Percentiles rank a stretch among this genome's conserved stretches.
Conservation (phyloP, 2,888 invertebrate genomes). For the Caenorhabditis sp. region DNA sequence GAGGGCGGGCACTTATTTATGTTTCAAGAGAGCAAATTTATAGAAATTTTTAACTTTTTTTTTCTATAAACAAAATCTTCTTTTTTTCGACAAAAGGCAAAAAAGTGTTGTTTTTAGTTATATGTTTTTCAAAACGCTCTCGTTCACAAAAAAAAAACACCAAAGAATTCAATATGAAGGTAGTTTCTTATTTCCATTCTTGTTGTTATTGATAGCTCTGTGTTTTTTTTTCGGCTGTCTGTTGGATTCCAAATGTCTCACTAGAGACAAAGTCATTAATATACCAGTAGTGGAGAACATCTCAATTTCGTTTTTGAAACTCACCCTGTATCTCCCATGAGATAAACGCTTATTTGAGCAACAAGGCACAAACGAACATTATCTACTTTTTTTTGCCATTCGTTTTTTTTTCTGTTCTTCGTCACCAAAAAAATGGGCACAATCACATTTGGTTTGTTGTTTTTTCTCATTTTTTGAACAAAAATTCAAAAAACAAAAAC, state of each 20-base stretch:
- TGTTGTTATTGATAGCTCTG: not conserved
- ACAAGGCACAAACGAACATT: slow-evolving; percentile 33
- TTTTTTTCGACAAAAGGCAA: not conserved
- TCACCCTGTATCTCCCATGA: slow-evolving; percentile 15
- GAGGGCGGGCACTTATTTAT: not conserved
- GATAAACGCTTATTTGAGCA: slow-evolving; percentile 32
- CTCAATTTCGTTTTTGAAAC: not conserved
- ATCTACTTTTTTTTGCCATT: slow-evolving; percentile 35
- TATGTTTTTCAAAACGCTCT: not conserved
- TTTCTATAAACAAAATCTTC: not conserved
- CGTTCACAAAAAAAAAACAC: too few relatives aligned
- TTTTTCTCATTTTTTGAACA: not conserved
- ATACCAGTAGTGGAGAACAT: not conserved
- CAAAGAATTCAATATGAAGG: not conserved
- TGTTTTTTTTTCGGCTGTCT: not conserved
- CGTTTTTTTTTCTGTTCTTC: slow-evolving; percentile 10
- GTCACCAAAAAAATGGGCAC: slow-evolving; percentile 12
- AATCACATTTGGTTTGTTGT: slow-evolving; percentile 16
- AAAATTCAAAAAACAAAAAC: not conserved
- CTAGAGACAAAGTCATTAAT: not conserved
- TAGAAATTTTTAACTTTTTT: not conserved
- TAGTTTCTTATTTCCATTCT: not conserved
- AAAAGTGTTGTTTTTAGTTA: not conserved
- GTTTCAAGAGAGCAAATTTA: not conserved
- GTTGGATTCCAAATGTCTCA: not conserved